These are phyloP conservation scores for Apodemia hepburni DNA, from an alignment of 2,888 invertebrate genomes.

Conservation along the genomic window DNA sequence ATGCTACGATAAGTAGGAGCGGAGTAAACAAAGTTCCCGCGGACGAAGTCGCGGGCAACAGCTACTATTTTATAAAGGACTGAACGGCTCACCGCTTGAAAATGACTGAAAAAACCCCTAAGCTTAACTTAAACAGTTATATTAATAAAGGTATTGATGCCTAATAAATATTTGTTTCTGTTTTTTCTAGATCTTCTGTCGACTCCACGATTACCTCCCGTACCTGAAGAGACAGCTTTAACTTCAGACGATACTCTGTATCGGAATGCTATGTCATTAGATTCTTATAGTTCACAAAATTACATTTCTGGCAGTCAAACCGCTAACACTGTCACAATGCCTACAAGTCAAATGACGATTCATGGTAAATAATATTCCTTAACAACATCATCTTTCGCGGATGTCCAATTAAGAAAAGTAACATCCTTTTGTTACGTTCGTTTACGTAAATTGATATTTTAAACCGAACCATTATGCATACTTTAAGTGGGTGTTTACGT, in stretches of 20 bases:
- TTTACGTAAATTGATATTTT: no score
- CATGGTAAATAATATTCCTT: conserved; percentile 47
- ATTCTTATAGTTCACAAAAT: conserved; percentile 53
- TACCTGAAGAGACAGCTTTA: conserved; percentile 79
- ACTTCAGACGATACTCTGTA: conserved; percentile 75
- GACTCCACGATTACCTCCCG: conserved; percentile 77
- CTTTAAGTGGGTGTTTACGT: no score
- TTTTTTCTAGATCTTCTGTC: conserved; percentile 54
- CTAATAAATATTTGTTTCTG: conserved; percentile 27
- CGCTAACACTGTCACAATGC: conserved; percentile 54
- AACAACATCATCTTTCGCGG: neutral
- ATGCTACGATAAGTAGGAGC: no score
- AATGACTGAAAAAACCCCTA: no score
- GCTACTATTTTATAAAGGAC: no score
- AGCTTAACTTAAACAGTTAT: no score
- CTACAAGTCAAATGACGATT: conserved; percentile 69
- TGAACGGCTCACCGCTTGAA: no score
- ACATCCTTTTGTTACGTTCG: no score
- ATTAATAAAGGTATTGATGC: neutral
- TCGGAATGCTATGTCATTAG: conserved; percentile 64
- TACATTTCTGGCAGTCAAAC: conserved; percentile 49
- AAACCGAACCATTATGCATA: no score
- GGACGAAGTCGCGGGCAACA: no score
- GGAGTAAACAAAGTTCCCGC: no score
- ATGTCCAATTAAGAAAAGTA: no score